Base-by-base conservation (phyloP, 23 tunicate genomes). In the Trididemnum miniatum region DNA sequence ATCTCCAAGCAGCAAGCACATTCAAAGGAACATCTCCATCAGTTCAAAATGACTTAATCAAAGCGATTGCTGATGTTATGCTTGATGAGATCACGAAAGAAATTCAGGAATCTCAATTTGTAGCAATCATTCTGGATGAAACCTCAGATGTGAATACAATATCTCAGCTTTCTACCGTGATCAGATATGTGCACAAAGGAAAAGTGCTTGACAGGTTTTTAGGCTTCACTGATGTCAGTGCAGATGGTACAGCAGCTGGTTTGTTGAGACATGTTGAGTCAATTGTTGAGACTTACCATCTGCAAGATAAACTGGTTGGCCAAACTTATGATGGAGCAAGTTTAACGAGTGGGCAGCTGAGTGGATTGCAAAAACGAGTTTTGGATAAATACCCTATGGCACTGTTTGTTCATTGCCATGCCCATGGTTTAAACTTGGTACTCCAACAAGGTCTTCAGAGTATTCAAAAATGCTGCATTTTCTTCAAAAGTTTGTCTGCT, bases 271-370 rank as follows among this genome's bases (percentile, higher is more conserved):
- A 62, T 62, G 69, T 62, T 62, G 69, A 62, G 24, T 9, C 15
- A 62, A 25, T 22, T 62, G 69, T 62, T 23, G 30, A 15, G 22
- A 26, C 27, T 15, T 62, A 22, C 26, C 5, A 5, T 22, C 26
- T 62, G 24, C 29, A 62, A 22, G 69, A 62, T 9, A 62, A 62
- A 62, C 22, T 62, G 69, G 24, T 62, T 62, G 69, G 69, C 27
- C 69, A 62, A 62, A 62, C 69, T 25, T 62, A 62, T 25, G 69
- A 62, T 22, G 69, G 69, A 62, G 69, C 69, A 62, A 62, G 69
- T 62, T 20, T 62, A 62, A 62, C 22, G 23, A 62, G 69, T 62
- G 69, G 69, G 22, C 69, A 62, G 20, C 69, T 62, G 20, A 22
- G 69, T 9, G 69, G 69, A 15, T 62, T 62, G 69, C 69, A 62